Conservation (phyloP, 53 echinoderm and acorn worm species). For the Hippasteria phrygiana region DNA sequence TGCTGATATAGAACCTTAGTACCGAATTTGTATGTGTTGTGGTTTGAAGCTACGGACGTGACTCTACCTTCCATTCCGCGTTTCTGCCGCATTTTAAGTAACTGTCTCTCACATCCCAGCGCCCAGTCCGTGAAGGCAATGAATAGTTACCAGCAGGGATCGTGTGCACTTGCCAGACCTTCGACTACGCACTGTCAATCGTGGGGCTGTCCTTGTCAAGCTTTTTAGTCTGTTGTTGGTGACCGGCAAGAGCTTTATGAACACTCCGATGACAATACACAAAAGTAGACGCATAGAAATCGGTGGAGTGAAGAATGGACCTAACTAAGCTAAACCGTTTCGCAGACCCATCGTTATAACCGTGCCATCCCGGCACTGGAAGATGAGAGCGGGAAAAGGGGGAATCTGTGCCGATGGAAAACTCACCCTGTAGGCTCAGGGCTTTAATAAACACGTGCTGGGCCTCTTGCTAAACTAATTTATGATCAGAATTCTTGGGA, state of each 20-base stretch:
- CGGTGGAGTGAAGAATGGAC: background rate
- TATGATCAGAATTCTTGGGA: conserved; percentile 64
- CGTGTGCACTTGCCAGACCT: background rate
- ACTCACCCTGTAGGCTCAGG: conserved; percentile 23
- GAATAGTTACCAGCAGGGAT: conserved; percentile 24
- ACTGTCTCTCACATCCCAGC: conserved; percentile 43
- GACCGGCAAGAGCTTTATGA: background rate
- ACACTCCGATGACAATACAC: background rate
- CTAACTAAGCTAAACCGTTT: background rate
- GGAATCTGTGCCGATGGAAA: conserved; percentile 25
- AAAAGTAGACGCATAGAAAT: background rate
- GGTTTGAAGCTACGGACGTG: background rate
- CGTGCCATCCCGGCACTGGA: background rate
- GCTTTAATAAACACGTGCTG: conserved; percentile 61
- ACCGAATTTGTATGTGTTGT: conserved; percentile 6
- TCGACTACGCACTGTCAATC: conserved; percentile 40
- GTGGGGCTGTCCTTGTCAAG: conserved; percentile 41
- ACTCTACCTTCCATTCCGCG: conserved; percentile 1
- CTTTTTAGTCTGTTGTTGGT: conserved; percentile 20
- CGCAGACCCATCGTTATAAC: background rate
- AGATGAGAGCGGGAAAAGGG: background rate
- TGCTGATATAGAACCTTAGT: background rate
- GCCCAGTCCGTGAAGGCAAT: conserved; percentile 1
- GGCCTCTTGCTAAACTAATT: conserved; percentile 66
- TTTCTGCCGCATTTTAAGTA: conserved; percentile 18